Conservation (phyloP, 2,888 invertebrate species). For the Diadromus collaris region DNA sequence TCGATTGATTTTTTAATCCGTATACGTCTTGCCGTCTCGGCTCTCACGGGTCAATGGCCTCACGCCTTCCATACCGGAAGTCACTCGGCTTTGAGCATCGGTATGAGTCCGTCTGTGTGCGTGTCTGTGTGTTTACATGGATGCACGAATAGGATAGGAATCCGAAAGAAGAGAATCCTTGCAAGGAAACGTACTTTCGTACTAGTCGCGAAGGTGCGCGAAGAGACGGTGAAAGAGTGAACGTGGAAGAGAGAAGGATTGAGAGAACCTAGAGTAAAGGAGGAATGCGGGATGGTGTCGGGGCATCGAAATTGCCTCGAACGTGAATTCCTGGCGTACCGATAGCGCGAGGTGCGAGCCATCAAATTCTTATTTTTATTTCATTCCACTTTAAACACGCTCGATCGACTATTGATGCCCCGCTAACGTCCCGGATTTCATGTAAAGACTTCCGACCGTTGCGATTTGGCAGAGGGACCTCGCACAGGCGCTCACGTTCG, state of each 20-base stretch:
- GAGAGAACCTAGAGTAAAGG: conserved; percentile 10
- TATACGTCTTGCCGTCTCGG: conserved; percentile 24
- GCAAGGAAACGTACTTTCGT: conserved; percentile 39
- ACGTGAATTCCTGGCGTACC: conserved; percentile 55
- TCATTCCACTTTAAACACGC: conserved; percentile 56
- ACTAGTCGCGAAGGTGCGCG: conserved; percentile 21
- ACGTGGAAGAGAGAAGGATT: conserved; percentile 6
- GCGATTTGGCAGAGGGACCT: background rate
- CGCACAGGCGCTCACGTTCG: background rate
- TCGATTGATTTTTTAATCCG: conserved; percentile 60
- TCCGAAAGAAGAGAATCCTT: conserved; percentile 46
- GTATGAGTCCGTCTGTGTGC: conserved; percentile 23
- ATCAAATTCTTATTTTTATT: conserved; percentile 50
- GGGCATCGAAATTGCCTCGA: conserved; percentile 60
- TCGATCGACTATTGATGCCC: conserved; percentile 48
- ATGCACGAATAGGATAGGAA: conserved; percentile 35
- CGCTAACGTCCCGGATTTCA: conserved; percentile 38
- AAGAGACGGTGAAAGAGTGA: conserved; percentile 12
- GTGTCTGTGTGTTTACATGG: background rate
- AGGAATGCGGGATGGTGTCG: conserved; percentile 35
- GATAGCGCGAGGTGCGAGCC: conserved; percentile 8
- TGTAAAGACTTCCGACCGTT: background rate
- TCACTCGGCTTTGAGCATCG: conserved; percentile 24
- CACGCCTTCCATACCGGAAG: conserved; percentile 33
- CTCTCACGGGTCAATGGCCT: conserved; percentile 43